phyloP scores from a whole-genome alignment of 2,113 vertebrate genomes.

The Haemorhous mexicanus region DNA sequence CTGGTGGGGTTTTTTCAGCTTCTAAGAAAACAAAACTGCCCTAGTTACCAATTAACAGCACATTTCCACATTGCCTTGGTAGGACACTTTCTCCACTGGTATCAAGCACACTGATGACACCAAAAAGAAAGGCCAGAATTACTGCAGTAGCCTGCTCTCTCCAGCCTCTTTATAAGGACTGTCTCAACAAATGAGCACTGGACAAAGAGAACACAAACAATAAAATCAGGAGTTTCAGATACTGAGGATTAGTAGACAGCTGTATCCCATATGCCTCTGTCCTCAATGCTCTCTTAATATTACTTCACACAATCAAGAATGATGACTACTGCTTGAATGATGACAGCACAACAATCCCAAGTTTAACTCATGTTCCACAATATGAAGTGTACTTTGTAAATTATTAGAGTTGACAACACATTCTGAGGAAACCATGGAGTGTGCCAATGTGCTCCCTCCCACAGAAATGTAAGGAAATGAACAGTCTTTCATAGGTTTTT shows the following conservation, averaged over 20 bases:
- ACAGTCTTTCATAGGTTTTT: neutral
- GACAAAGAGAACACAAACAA: neutral
- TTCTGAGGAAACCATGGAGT: neutral
- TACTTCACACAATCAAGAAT: neutral
- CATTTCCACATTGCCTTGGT: neutral
- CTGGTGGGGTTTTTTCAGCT: neutral
- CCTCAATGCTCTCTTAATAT: neutral
- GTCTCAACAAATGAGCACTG: neutral
- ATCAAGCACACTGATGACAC: neutral
- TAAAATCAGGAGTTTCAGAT: neutral
- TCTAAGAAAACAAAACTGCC: neutral
- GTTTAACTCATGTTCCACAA: neutral
- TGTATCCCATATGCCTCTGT: neutral
- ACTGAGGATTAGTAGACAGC: neutral
- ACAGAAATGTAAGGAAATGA: neutral
- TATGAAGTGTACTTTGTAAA: neutral
- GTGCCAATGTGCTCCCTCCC: neutral
- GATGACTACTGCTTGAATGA: neutral
- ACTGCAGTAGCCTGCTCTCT: neutral
- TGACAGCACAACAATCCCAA: neutral
- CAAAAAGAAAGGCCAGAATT: neutral
- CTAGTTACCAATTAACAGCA: neutral
- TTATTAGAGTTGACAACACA: neutral
- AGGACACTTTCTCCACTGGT: neutral
- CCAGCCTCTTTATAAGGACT: neutral